These are phyloP conservation scores for Brachyalestes nurse DNA, from an alignment of 2,797 vertebrate genomes.

Conservation along the genomic window DNA sequence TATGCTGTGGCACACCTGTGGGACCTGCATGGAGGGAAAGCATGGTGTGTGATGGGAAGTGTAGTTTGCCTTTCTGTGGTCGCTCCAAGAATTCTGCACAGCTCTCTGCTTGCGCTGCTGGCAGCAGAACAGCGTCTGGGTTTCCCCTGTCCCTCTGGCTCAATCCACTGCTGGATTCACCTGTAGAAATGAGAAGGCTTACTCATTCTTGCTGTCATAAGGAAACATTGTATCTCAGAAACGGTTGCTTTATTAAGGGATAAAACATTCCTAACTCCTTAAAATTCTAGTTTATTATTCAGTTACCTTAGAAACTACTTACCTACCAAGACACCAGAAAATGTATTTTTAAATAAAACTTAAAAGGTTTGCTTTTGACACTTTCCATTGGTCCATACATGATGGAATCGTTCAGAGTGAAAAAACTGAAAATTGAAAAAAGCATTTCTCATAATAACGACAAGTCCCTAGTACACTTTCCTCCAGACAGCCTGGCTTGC, in stretches of 20 bases:
- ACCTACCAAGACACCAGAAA: no score
- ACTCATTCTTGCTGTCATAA: neutral
- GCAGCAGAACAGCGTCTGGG: conserved; percentile 31
- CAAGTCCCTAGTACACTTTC: conserved; percentile 7
- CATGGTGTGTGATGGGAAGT: conserved; percentile 15
- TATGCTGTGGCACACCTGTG: conserved; percentile 15
- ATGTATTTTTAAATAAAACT: neutral
- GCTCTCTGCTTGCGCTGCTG: conserved; percentile 41
- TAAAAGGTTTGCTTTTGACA: no score
- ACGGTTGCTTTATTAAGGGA: neutral
- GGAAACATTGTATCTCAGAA: neutral
- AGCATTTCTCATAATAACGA: no score
- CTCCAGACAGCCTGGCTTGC: conserved; percentile 2
- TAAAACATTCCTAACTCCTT: neutral
- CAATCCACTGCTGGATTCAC: conserved; percentile 10
- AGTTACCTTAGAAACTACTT: neutral
- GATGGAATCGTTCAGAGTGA: no score
- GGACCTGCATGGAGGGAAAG: conserved; percentile 5
- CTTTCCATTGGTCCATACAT: no score
- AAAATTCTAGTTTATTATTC: neutral
- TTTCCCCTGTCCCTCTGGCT: conserved; percentile 25
- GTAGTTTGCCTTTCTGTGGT: conserved; percentile 12
- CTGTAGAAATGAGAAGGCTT: conserved; percentile 34
- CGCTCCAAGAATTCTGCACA: conserved; percentile 16
- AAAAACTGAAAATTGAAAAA: no score